Evolutionary conservation across 64 coral and sea anemone genomes (phyloP).

Genomic region (Stylophora pistillata): DNA sequence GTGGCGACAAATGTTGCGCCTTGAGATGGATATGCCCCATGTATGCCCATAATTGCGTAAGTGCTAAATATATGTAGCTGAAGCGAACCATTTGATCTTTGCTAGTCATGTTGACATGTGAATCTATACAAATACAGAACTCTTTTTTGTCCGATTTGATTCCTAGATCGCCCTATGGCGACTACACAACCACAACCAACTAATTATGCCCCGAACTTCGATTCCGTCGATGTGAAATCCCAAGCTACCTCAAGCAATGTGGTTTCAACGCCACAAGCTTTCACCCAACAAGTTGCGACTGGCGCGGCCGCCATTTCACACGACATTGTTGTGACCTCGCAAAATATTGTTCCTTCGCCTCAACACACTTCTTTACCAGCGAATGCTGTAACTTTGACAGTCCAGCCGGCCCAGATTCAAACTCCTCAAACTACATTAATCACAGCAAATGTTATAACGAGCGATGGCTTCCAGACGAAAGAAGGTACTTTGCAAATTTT

Average conservation of each 20-base stretch:
- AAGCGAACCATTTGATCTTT: conserved; percentile 14
- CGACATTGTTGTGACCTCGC: conserved; percentile 42
- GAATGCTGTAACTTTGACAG: conserved; percentile 73
- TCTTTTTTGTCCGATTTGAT: conserved; percentile 58
- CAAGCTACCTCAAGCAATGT: conserved; percentile 59
- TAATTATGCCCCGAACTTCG: conserved; percentile 60
- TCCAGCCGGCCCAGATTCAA: conserved; percentile 81
- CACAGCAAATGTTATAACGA: conserved; percentile 79
- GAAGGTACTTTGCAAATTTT: conserved; percentile 64
- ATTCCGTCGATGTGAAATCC: conserved; percentile 56
- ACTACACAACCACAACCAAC: conserved; percentile 82
- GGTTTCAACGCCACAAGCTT: conserved; percentile 56
- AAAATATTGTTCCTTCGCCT: conserved; percentile 22
- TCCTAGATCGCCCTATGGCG: conserved; percentile 89
- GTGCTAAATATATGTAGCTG: conserved; percentile 22
- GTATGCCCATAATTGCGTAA: not conserved
- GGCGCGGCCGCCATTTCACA: conserved; percentile 36
- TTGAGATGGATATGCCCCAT: not conserved
- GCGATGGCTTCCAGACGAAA: conserved; percentile 89
- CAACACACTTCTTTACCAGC: conserved; percentile 67
- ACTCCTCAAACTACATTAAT: conserved; percentile 67
- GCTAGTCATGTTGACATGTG: conserved; percentile 59
- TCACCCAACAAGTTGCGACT: conserved; percentile 56
- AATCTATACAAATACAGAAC: conserved; percentile 60
- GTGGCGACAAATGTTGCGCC: not conserved